These are phyloP conservation scores for Otis tarda DNA, from an alignment of 2,113 vertebrate genomes.

Conservation along the genomic window DNA sequence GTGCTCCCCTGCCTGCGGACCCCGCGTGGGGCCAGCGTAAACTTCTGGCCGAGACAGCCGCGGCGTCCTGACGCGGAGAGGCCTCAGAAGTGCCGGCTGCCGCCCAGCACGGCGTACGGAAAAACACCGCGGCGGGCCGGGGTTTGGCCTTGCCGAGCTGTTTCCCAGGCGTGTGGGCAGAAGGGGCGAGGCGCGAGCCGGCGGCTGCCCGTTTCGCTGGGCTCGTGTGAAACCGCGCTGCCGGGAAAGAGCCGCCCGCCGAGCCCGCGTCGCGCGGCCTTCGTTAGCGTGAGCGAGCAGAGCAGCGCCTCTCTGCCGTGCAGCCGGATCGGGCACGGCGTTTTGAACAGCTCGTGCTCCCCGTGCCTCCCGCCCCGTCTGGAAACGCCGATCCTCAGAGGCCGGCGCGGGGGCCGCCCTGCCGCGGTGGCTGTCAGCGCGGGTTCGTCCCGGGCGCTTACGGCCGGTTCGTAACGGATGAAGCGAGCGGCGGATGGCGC, in stretches of 20 bases:
- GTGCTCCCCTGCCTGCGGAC: neutral
- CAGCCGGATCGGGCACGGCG: accelerated
- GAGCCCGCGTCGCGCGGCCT: accelerated
- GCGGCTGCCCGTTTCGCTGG: neutral
- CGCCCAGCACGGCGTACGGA: neutral
- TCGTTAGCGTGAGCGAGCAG: too few relatives aligned
- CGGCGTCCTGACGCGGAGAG: neutral
- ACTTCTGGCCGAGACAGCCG: neutral
- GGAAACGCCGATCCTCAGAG: too few relatives aligned
- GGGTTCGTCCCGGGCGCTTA: too few relatives aligned
- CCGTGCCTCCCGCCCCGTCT: too few relatives aligned
- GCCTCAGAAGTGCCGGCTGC: neutral
- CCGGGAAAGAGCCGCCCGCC: accelerated
- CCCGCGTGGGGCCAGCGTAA: conserved; percentile 1
- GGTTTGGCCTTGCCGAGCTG: neutral
- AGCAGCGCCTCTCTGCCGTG: too few relatives aligned
- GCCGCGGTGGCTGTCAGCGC: too few relatives aligned
- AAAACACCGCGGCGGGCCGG: neutral
- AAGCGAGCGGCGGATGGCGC: too few relatives aligned
- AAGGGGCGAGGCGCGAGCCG: neutral
- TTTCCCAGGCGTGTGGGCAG: neutral
- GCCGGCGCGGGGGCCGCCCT: too few relatives aligned
- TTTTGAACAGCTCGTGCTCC: accelerated
- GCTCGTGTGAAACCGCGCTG: accelerated
- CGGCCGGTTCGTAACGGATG: too few relatives aligned